Base-by-base conservation (phyloP, 2,797 vertebrate species). In the Pseudochaenichthys georgianus region DNA sequence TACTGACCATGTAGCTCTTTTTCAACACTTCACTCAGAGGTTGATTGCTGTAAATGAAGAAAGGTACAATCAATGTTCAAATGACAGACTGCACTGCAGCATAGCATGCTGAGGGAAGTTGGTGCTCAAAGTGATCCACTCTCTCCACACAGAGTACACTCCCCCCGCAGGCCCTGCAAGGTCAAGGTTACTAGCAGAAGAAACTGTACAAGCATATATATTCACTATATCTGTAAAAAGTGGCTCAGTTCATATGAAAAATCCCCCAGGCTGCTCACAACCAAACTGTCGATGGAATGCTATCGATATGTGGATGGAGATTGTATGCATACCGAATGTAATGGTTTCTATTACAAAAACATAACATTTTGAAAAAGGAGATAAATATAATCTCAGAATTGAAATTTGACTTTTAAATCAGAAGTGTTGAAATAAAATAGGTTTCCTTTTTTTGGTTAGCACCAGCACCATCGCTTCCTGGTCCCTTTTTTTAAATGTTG, bases 31-130 rank as follows among this genome's bases (percentile, higher is more conserved):
- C 55, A 69, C 31, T 55, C 34, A 13, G 58, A 12, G 16, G 73
- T 54, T 91, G 91, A 93, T 89, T 92, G 89, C 86, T 78, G 77
- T 89, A 87, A 92, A 89, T 91, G 86, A 86, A 78, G 87, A 83
- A 85, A 77, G 79, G 75, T 85, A 68, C 82, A 87, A 92, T 82
- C 81, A 66, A 66, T 84, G 79, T 34, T 66, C 42, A 80, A 76
- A 76, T 84, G 82, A 77, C 73, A 58, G 64, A 81, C 64, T 77
- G 80, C 73, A 77, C n/a, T 82, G 85, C 81, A 75, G 82, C 54
- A 62, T 10, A 12, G 66, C 47, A 60, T 38, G 67, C 82, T 72
- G 78, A 79, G 75, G 70, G 64, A 80, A 84, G 70, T 53, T 50
- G 64, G 23, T 68, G 66, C 85, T 82, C 38, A 60, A 57, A 83